Conservation (phyloP, 1,140 invertebrate genomes). For the Brachionus plicatilis region DNA sequence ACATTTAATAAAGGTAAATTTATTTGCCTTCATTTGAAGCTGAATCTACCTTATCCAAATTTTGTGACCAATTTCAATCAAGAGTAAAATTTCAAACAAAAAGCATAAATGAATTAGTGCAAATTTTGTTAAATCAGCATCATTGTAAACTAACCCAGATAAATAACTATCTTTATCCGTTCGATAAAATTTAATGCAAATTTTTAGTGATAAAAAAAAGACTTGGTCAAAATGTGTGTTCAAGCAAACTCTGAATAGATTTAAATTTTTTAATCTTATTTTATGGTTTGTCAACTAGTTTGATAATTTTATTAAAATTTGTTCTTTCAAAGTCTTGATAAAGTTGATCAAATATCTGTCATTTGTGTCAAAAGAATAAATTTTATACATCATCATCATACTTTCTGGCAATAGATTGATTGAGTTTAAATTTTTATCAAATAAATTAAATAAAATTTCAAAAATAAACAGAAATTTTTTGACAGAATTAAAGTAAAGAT, state of each 20-base stretch:
- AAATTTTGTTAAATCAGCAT: background rate
- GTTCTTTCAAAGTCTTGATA: background rate
- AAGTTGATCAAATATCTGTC: background rate
- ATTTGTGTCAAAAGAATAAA: background rate
- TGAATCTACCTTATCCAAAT: slow-evolving; percentile 17
- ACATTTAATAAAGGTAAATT: slow-evolving; percentile 9
- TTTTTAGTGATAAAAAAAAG: background rate
- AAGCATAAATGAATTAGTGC: background rate
- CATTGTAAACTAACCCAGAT: background rate
- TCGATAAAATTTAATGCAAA: background rate
- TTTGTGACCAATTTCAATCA: background rate
- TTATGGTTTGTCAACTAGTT: background rate
- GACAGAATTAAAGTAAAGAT: too few species aligned
- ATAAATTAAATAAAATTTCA: too few species aligned
- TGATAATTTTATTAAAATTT: background rate
- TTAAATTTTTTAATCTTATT: background rate
- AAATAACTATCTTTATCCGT: background rate
- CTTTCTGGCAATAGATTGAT: too few species aligned
- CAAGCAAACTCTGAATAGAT: background rate
- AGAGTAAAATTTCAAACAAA: background rate
- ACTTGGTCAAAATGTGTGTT: background rate
- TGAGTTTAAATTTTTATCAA: too few species aligned
- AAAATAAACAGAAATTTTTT: too few species aligned
- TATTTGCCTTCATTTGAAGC: background rate
- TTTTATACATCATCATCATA: background rate